These are phyloP conservation scores for Alectoris magna DNA, from an alignment of 2,797 vertebrate species.

Conservation along the genomic window DNA sequence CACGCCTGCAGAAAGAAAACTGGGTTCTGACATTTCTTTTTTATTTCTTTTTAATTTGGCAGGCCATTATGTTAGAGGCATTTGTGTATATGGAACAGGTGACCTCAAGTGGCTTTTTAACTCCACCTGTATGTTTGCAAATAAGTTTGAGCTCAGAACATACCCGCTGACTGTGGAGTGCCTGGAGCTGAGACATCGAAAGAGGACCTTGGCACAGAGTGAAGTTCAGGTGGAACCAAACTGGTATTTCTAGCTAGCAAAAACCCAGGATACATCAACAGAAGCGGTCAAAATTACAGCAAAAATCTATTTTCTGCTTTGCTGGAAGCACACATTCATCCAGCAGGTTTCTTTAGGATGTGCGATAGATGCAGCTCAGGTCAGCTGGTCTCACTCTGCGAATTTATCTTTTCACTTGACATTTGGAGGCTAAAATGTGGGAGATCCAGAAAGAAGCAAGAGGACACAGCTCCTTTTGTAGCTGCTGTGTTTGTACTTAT, in stretches of 20 bases:
- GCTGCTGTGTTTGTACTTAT: not conserved
- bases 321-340: not conserved
- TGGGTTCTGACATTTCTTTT: not conserved
- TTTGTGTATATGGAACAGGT: conserved; percentile 82
- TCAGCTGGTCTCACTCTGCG: not conserved
- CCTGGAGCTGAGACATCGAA: conserved; percentile 78
- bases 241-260: conserved; percentile 73
- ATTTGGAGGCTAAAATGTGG: not conserved
- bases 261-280: not conserved
- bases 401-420: not conserved
- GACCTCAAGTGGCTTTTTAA: conserved; percentile 80
- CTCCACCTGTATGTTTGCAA: conserved; percentile 78
- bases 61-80: conserved; percentile 80
- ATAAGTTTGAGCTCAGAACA: conserved; percentile 81
- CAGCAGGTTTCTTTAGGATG: not conserved
- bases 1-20: not conserved
- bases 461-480: not conserved
- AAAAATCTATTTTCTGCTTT: not conserved
- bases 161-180: conserved; percentile 82
- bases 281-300: not conserved
- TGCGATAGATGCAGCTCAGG: not conserved
- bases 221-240: conserved; percentile 67
- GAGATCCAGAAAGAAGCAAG: not conserved
- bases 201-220: conserved; percentile 79
- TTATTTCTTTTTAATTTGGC: not conserved